Percentiles rank a stretch among this genome's conserved stretches.
phyloP scores from a whole-genome alignment of 1,140 invertebrate genomes.

The Spodoptera litura region DNA sequence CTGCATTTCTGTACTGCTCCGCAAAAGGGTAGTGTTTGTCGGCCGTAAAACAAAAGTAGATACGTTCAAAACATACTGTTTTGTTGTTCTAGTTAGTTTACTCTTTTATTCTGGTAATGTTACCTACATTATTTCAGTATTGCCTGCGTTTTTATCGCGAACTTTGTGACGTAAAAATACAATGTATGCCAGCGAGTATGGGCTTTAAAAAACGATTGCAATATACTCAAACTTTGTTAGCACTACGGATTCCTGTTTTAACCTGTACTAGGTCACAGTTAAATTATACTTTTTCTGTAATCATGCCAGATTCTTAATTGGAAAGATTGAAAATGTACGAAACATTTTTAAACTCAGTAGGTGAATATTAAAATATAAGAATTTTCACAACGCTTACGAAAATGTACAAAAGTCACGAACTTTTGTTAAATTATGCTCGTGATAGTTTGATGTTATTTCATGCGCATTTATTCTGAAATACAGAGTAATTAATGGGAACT shows the following conservation, averaged over 20 bases:
- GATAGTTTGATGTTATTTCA: too few relatives aligned
- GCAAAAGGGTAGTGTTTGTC: slow-evolving; percentile 67
- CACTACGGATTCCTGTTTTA: neutral
- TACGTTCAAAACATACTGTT: slow-evolving; percentile 53
- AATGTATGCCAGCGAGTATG: slow-evolving; percentile 6
- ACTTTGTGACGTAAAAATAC: slow-evolving; percentile 20
- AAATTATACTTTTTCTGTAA: neutral
- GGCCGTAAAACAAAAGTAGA: slow-evolving; percentile 62
- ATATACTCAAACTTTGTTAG: slow-evolving; percentile 1
- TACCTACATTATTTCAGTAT: slow-evolving; percentile 29
- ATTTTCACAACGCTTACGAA: neutral
- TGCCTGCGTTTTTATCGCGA: slow-evolving; percentile 9
- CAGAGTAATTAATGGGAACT: neutral
- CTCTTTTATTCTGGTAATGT: slow-evolving; percentile 38
- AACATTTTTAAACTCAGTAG: neutral
- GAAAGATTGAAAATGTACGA: neutral
- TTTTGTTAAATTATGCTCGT: too few relatives aligned
- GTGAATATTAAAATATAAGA: too few relatives aligned
- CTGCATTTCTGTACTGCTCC: slow-evolving; percentile 68
- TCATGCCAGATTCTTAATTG: neutral
- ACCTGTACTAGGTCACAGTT: neutral
- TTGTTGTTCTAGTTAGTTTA: slow-evolving; percentile 50
- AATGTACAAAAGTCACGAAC: neutral
- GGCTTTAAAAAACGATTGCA: neutral
- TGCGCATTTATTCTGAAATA: slow-evolving; percentile 26